Evolutionary conservation across 2,797 vertebrate species (phyloP).

Genomic region (Scyliorhinus canicula): DNA sequence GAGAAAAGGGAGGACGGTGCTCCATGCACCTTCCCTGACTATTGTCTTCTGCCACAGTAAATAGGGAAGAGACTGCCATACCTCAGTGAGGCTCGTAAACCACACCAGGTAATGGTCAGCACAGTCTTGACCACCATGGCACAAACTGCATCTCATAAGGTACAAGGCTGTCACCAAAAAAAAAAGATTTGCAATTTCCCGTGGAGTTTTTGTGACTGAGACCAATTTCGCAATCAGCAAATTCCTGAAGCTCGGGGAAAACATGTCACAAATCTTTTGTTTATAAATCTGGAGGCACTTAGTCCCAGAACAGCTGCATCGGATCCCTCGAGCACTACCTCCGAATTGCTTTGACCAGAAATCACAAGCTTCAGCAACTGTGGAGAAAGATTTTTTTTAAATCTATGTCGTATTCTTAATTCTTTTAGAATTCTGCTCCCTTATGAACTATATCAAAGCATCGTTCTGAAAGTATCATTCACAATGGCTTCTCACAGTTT

Average conservation of each 20-base stretch:
- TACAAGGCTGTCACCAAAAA: not conserved
- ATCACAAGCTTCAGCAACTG: not conserved
- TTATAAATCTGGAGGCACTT: constrained; percentile 30
- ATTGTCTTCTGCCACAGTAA: not conserved
- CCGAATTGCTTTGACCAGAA: not conserved
- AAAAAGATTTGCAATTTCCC: not conserved
- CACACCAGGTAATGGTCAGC: not conserved
- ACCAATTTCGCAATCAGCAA: not conserved
- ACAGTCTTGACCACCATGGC: too few relatives aligned
- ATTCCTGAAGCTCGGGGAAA: constrained; percentile 4
- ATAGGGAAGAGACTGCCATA: not conserved
- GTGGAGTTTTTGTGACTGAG: not conserved
- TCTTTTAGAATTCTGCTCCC: not conserved
- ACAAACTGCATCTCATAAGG: too few relatives aligned
- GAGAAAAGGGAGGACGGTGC: not conserved
- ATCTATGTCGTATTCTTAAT: not conserved
- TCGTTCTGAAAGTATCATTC: not conserved
- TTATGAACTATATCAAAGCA: not conserved
- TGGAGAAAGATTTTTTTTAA: not conserved
- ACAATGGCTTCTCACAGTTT: not conserved
- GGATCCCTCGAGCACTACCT: not conserved
- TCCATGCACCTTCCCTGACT: not conserved
- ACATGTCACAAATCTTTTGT: constrained; percentile 12
- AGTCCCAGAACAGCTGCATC: not conserved
- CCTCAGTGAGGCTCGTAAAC: not conserved